These are phyloP conservation scores for Masticophis lateralis DNA, from an alignment of 2,797 vertebrate species.

Conservation along the genomic window DNA sequence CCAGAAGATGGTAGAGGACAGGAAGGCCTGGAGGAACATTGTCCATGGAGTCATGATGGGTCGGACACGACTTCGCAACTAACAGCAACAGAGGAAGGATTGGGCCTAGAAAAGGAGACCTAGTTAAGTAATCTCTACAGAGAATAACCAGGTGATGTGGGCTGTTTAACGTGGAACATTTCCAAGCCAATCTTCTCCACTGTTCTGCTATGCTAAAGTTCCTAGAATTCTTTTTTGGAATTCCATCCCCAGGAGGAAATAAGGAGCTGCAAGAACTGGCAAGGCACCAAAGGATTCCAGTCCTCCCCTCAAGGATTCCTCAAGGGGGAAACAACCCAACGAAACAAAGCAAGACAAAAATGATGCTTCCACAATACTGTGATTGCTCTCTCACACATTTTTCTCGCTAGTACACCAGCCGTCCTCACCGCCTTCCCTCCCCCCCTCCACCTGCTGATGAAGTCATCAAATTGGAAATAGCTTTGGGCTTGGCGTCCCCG, in stretches of 20 bases:
- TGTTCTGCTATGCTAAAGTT: conserved; percentile 31
- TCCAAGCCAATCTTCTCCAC: conserved; percentile 12
- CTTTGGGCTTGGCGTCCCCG: conserved; percentile 56
- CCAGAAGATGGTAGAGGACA: too few species aligned
- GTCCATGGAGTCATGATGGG: too few species aligned
- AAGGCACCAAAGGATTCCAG: conserved; percentile 55
- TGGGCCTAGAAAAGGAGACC: not conserved
- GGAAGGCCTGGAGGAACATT: too few species aligned
- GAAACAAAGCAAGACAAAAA: conserved; percentile 7
- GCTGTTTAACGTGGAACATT: not conserved
- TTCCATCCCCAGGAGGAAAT: conserved; percentile 59
- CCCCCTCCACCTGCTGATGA: conserved; percentile 58
- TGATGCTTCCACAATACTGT: conserved; percentile 56
- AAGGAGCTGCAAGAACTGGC: conserved; percentile 56
- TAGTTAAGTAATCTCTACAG: not conserved
- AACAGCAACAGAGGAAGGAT: not conserved
- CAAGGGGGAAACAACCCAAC: conserved; percentile 53
- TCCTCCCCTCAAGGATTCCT: conserved; percentile 58
- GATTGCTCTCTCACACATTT: not conserved
- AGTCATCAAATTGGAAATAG: conserved; percentile 63
- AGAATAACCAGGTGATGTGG: not conserved
- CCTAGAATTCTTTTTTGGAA: conserved; percentile 63
- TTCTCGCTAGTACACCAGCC: not conserved
- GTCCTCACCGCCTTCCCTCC: too few species aligned
- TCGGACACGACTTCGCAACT: too few species aligned